phyloP scores from a whole-genome alignment of 2,113 vertebrate species.

The Hippocampus barbouri region DNA sequence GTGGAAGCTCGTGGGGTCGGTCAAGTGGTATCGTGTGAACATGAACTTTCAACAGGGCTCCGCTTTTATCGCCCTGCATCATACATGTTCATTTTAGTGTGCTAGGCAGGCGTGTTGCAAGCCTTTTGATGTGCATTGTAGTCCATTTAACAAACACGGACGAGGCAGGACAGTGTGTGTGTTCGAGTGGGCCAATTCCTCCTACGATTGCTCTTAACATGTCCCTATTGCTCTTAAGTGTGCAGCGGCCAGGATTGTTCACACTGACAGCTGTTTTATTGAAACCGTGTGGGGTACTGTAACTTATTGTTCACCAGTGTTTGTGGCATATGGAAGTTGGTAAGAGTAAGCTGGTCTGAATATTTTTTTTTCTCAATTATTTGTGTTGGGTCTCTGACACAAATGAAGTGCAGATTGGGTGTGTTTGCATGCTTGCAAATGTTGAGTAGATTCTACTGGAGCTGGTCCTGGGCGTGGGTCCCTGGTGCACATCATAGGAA shows the following conservation, averaged over 20 bases:
- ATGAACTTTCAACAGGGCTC: neutral
- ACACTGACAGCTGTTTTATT: conserved; percentile 64
- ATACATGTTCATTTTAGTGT: neutral
- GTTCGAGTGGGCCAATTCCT: conserved; percentile 48
- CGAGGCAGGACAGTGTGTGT: conserved; percentile 26
- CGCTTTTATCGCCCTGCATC: neutral
- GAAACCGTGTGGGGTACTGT: conserved; percentile 39
- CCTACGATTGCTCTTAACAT: conserved; percentile 57
- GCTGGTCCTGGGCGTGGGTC: conserved; percentile 50
- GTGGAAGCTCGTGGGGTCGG: neutral
- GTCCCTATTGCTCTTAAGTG: conserved; percentile 59
- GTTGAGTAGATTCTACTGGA: conserved; percentile 41
- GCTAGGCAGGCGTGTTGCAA: conserved; percentile 20
- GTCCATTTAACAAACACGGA: conserved; percentile 29
- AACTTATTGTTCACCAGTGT: conserved; percentile 20
- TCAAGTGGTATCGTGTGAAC: neutral
- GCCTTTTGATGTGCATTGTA: conserved; percentile 28
- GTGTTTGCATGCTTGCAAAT: conserved; percentile 58
- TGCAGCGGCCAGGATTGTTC: conserved; percentile 69
- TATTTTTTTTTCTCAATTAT: conserved; percentile 22
- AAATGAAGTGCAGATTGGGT: conserved; percentile 37
- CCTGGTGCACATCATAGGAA: conserved; percentile 36
- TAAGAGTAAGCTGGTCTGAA: conserved; percentile 21
- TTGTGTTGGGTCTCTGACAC: conserved; percentile 44
- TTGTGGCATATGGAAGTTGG: conserved; percentile 9